Evolutionary conservation across 2,113 vertebrate genomes (phyloP), one percentile per base, ranked within the genome.

Genomic region (Corydoras sp.): DNA sequence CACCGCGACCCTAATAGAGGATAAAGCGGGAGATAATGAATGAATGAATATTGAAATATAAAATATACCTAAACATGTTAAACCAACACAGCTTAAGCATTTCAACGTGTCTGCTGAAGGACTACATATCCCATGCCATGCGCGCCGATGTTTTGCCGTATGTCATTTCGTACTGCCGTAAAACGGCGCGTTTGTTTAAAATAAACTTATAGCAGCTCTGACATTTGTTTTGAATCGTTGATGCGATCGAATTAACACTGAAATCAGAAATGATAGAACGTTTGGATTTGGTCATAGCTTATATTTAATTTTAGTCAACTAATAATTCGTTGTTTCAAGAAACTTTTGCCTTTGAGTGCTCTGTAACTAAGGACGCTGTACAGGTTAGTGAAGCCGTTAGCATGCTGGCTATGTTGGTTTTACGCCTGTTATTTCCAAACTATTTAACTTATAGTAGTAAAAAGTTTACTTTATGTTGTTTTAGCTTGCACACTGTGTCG

Each of bases 151-250:
- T 7, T 4, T 43, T 35, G 68, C 55, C 86, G 82, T 84, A 78
- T 29, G 43, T 51, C 3, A 12, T 9, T 8, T 1, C 0, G 0
- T 32, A 9, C 13, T 75, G 85, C 77, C 75, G 89, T 74, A 69
- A 85, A 89, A 80, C 85, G 82, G 89, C 89, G 89, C 84, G 87
- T 76, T 78, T 0, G 81, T 91, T 91, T 88, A 86, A 91, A 91
- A 85, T 30, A 10, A 56, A 58, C 30, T 10, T 5, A n/a, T 29
- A 66, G 32, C 24, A 13, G 10, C 43, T 10, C 15, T 32, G 29
- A 24, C 5, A 9, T 48, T 43, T 2, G 24, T 14, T 15, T 31
- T 3, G 7, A 14, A 32, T 55, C 12, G 35, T 43, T 43, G 35
- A 43, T 43, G 4, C 7, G 7, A 43, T 43, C 35, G 35, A 5